Conservation (phyloP, 2,888 invertebrate species). For the Volucella bombylans region DNA sequence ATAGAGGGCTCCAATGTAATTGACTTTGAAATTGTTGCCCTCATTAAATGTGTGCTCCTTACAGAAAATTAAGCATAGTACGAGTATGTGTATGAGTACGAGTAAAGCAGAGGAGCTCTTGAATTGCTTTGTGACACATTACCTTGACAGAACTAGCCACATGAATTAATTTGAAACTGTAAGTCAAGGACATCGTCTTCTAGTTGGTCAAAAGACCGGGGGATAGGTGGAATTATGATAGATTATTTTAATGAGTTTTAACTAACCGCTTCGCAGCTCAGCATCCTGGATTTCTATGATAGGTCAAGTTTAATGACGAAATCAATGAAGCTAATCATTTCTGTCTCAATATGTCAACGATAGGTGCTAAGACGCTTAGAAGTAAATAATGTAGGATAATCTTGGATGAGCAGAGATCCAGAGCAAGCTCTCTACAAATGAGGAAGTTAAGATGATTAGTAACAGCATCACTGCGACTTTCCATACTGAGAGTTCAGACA, state of each 20-base stretch:
- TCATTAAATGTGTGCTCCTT: constrained; percentile 27
- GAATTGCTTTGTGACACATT: constrained; percentile 1
- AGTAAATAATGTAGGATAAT: no score
- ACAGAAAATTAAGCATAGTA: background rate
- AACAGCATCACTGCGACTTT: no score
- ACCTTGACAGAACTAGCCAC: constrained; percentile 13
- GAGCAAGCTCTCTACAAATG: no score
- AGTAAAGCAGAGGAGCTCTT: background rate
- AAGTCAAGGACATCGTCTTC: constrained; percentile 47
- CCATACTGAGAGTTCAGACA: no score
- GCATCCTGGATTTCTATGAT: no score
- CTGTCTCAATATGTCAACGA: no score
- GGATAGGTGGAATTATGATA: constrained; percentile 1
- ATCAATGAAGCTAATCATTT: no score
- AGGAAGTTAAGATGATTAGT: no score
- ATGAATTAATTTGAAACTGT: constrained; percentile 25
- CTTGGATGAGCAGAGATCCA: no score
- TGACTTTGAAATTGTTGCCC: constrained; percentile 63
- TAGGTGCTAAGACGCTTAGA: no score
- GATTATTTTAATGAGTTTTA: background rate
- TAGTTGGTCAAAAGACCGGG: background rate
- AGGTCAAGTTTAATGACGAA: no score
- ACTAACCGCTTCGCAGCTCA: no score
- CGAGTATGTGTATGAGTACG: background rate
- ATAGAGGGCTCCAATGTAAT: constrained; percentile 48